Evolutionary conservation across 2,888 invertebrate genomes (phyloP).

Genomic region (Troglohyphantes excavatus): DNA sequence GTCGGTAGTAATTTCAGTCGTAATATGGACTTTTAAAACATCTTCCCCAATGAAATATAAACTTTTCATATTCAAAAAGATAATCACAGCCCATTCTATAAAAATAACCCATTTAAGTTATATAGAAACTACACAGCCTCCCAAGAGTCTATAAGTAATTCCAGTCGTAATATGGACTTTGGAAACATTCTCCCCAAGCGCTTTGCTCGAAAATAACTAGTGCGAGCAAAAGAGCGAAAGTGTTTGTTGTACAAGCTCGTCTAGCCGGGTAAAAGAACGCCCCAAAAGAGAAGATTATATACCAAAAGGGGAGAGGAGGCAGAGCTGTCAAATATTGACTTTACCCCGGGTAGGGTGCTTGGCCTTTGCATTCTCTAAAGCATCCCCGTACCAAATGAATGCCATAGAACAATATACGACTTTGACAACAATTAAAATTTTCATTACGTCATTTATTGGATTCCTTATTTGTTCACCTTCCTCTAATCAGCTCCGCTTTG

Average conservation of each 20-base stretch:
- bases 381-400: conserved; percentile 61
- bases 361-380: conserved; percentile 71
- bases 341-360: conserved; percentile 37
- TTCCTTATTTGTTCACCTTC: conserved; percentile 74
- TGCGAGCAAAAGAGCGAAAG: conserved; percentile 30
- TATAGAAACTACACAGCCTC: background rate
- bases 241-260: conserved; percentile 19
- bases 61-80: background rate
- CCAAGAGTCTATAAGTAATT: too few relatives aligned
- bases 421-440: conserved; percentile 77
- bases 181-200: conserved; percentile 9
- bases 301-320: conserved; percentile 28
- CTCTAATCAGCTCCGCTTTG: conserved; percentile 71
- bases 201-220: conserved; percentile 22
- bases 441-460: conserved; percentile 77
- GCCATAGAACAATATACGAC: conserved; percentile 64
- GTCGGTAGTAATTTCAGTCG: background rate
- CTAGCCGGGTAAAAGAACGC: conserved; percentile 7
- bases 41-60: background rate
- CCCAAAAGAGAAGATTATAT: conserved; percentile 50
- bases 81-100: background rate
- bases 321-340: conserved; percentile 70
- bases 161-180: background rate
- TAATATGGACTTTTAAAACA: background rate
- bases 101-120: background rate